Conservation (phyloP, 2,797 vertebrate species). For the Sebastes wilsoni region DNA sequence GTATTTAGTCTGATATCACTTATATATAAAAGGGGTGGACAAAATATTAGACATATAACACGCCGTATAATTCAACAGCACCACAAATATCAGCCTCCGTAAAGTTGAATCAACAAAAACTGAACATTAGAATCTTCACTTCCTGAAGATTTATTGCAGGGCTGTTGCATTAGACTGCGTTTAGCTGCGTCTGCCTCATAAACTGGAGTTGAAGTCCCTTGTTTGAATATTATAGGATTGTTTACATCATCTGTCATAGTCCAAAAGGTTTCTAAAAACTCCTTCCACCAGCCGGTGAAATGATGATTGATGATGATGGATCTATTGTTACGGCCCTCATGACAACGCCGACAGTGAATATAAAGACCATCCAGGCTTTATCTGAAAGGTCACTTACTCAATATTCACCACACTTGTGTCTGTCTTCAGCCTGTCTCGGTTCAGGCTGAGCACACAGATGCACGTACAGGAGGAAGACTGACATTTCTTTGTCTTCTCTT, state of each 20-base stretch:
- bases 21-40: not conserved
- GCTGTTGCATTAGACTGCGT: not conserved
- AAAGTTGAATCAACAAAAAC: not conserved
- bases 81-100: not conserved
- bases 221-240: not conserved
- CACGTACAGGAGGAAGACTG: constrained; percentile 38
- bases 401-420: constrained; percentile 47
- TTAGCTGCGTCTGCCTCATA: not conserved
- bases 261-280: constrained; percentile 1
- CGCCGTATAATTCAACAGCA: not conserved
- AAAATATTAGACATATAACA: not conserved
- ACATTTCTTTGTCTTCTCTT: constrained; percentile 50
- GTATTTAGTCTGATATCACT: not conserved
- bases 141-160: not conserved
- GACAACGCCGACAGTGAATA: constrained; percentile 56
- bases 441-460: constrained; percentile 7
- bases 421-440: constrained; percentile 15
- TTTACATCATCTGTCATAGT: constrained; percentile 33
- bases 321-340: constrained; percentile 48
- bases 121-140: not conserved
- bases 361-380: constrained; percentile 55
- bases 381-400: constrained; percentile 73
- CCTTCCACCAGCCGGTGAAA: constrained; percentile 3
- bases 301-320: constrained; percentile 71
- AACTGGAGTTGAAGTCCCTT: not conserved